Evolutionary conservation across 1,140 invertebrate species (phyloP).

Genomic region (Artemia franciscana): DNA sequence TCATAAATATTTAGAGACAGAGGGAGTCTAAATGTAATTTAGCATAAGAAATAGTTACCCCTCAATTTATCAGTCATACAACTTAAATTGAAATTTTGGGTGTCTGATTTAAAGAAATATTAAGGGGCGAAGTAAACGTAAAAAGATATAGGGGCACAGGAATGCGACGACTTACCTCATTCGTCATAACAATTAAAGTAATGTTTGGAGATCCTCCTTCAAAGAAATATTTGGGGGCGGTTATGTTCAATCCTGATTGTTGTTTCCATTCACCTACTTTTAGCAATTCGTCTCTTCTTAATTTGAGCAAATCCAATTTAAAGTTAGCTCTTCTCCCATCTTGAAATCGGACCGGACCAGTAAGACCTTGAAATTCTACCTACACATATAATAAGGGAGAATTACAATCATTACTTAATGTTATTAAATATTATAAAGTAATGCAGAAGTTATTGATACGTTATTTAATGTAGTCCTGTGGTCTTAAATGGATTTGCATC

Average conservation of each 20-base stretch:
- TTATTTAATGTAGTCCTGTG: no score
- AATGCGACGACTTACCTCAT: conserved; percentile 37
- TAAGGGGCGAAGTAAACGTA: background rate
- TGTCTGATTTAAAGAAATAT: no score
- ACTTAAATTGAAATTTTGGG: no score
- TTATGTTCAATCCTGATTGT: conserved; percentile 45
- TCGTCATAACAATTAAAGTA: conserved; percentile 65
- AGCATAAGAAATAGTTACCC: no score
- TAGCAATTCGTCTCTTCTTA: conserved; percentile 44
- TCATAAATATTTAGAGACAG: no score
- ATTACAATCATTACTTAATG: no score
- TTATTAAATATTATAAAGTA: no score
- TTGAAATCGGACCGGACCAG: conserved; percentile 64
- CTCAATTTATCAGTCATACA: no score
- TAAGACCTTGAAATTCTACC: conserved; percentile 54
- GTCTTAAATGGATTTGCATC: no score
- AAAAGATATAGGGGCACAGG: background rate
- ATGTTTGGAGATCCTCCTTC: conserved; percentile 58
- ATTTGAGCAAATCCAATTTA: conserved; percentile 58
- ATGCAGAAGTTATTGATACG: no score
- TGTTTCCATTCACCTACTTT: conserved; percentile 64
- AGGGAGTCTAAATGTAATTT: no score
- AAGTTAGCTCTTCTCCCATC: conserved; percentile 58
- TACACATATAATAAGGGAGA: conserved; percentile 21
- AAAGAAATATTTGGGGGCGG: conserved; percentile 61